These are phyloP conservation scores for Hedya salicella DNA, from an alignment of 2,888 invertebrate species.

Conservation along the genomic window DNA sequence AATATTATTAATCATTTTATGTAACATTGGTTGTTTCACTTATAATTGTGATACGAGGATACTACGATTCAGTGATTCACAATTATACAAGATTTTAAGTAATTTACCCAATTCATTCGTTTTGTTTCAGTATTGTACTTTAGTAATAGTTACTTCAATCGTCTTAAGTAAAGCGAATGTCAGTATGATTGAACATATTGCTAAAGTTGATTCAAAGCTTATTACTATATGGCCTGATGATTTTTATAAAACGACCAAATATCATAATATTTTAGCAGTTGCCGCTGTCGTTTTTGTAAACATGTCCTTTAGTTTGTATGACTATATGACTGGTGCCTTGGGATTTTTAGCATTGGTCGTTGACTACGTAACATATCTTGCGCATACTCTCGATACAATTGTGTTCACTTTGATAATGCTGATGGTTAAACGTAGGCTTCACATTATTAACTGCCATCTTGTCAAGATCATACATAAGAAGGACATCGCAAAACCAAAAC, in stretches of 20 bases:
- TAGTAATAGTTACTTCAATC: constrained; percentile 9
- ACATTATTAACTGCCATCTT: constrained; percentile 32
- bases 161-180: constrained; percentile 17
- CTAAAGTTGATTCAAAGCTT: constrained; percentile 20
- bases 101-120: constrained; percentile 20
- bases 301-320: constrained; percentile 1
- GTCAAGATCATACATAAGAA: background rate
- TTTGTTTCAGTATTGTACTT: constrained; percentile 16
- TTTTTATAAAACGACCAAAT: constrained; percentile 16
- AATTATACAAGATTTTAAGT: background rate
- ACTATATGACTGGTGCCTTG: background rate
- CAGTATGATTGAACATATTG: constrained; percentile 6
- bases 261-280: background rate
- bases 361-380: constrained; percentile 14
- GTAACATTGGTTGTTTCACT: background rate
- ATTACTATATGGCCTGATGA: background rate
- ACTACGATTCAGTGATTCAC: background rate
- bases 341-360: background rate
- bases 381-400: constrained; percentile 20
- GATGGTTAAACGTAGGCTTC: constrained; percentile 31
- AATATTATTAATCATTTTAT: background rate
- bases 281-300: background rate
- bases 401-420: constrained; percentile 28
- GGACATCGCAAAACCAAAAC: background rate
- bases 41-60: background rate